phyloP scores from a whole-genome alignment of 2,797 vertebrate species.

The Vespertilio murinus region DNA sequence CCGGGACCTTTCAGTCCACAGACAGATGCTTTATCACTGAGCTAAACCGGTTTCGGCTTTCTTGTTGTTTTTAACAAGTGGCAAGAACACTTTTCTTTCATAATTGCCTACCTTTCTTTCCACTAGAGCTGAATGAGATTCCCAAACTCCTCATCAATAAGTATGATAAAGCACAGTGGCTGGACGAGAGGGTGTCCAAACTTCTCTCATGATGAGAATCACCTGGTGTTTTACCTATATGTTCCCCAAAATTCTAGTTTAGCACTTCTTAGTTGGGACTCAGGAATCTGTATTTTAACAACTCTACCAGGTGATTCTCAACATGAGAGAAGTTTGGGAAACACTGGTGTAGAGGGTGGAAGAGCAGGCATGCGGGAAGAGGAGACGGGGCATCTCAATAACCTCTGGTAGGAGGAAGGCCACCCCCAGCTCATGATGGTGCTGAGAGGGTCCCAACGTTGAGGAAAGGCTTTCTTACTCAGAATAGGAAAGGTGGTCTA shows the following conservation, averaged over 20 bases:
- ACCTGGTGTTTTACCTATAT: too few relatives aligned
- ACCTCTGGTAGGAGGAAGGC: not conserved
- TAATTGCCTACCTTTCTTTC: not conserved
- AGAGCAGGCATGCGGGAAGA: not conserved
- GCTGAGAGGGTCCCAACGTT: not conserved
- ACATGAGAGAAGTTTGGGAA: too few relatives aligned
- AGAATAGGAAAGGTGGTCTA: not conserved
- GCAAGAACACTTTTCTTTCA: not conserved
- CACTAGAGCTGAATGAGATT: not conserved
- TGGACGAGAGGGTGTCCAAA: not conserved
- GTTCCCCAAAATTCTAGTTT: too few relatives aligned
- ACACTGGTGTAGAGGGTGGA: not conserved
- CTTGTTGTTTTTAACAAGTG: not conserved
- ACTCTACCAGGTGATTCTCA: too few relatives aligned
- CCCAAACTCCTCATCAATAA: not conserved
- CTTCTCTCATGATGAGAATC: too few relatives aligned
- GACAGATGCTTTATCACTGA: too few relatives aligned
- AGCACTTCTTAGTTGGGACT: too few relatives aligned
- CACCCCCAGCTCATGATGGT: not conserved
- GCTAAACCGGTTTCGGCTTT: too few relatives aligned
- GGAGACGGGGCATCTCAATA: rapidly evolving
- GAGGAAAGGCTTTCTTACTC: not conserved
- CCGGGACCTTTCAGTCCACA: too few relatives aligned
- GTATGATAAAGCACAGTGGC: not conserved
- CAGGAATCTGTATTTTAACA: too few relatives aligned